Base-by-base conservation (phyloP, 2,888 invertebrate species). In the Epistrophe grossulariae region DNA sequence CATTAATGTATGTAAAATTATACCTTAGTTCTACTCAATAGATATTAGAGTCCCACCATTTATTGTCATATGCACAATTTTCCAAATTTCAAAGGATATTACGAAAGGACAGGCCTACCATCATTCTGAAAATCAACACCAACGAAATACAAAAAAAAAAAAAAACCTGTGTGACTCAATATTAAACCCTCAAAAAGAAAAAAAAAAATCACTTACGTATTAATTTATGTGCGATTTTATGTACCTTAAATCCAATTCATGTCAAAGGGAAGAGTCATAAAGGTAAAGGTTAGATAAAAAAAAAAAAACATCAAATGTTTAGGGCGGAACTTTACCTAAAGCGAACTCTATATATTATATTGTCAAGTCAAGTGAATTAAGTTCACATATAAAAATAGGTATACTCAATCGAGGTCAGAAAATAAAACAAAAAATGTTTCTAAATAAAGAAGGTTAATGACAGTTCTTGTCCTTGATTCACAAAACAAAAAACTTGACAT, bases 401-500 rank as follows among this genome's bases (percentile, higher is more conserved):
- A n/a, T n/a, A 55, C 48, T 19, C 48, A 60, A 74, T 62, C 50
- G 35, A 52, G 52, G 40, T 52, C 40, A 60, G 43, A 43, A 4
- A 15, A 43, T 31, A 31, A 43, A 38, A 11, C 17, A 19, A 73
- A 35, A 24, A 24, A 24, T 24, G 3, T 24, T 24, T 60, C 48
- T 28, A 52, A 64, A 43, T 13, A 55, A 43, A 50, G 40, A 52
- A 64, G 50, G 31, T 40, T 55, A 64, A 76, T 76, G 52, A 55
- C 52, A 64, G 28, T 64, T 40, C 19, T 31, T 55, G 74, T 50
- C 64, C 64, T 76, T 64, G 74, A 76, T 64, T 64, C 64, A 64
- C 31, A 55, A 55, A 11, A 24, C 24, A 24, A 59, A 62, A 17
- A 52, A 43, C 13, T 45, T 50, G 64, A 64, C 74, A 64, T 64